Evolutionary conservation across 2,113 vertebrate species (phyloP).

Genomic region (Lepisosteus oculatus): DNA sequence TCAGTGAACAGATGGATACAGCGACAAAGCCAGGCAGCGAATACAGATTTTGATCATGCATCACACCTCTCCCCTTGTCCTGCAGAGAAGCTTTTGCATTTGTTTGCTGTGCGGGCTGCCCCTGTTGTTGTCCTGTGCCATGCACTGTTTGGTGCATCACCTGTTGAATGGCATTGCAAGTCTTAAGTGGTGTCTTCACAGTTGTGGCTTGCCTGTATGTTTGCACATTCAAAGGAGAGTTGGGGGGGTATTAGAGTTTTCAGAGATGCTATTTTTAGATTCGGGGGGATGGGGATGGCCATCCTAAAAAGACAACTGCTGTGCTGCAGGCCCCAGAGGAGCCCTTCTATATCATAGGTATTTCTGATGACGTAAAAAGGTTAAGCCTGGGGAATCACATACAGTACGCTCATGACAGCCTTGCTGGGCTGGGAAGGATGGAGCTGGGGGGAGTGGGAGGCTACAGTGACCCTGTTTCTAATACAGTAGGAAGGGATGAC

Average conservation of each 20-base stretch:
- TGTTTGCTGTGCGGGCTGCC: not conserved
- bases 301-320: constrained; percentile 13
- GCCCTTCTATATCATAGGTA: constrained; percentile 3
- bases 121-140: not conserved
- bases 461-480: constrained; percentile 5
- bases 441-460: not conserved
- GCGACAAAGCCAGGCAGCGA: too few species aligned
- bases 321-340: constrained; percentile 5
- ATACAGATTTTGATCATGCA: too few species aligned
- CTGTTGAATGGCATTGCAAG: not conserved
- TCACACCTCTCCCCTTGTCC: too few species aligned
- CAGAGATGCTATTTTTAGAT: constrained; percentile 5
- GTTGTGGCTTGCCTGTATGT: not conserved
- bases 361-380: constrained; percentile 19
- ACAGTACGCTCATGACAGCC: not conserved
- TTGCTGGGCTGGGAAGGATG: not conserved
- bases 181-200: not conserved
- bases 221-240: not conserved
- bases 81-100: too few species aligned
- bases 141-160: not conserved
- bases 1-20: too few species aligned
- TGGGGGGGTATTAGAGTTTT: not conserved
- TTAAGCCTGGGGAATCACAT: constrained; percentile 3
- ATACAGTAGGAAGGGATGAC: constrained; percentile 8
- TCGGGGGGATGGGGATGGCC: not conserved